These are phyloP conservation scores for Phorcus lineatus DNA, from an alignment of 2,888 invertebrate species.

Conservation along the genomic window DNA sequence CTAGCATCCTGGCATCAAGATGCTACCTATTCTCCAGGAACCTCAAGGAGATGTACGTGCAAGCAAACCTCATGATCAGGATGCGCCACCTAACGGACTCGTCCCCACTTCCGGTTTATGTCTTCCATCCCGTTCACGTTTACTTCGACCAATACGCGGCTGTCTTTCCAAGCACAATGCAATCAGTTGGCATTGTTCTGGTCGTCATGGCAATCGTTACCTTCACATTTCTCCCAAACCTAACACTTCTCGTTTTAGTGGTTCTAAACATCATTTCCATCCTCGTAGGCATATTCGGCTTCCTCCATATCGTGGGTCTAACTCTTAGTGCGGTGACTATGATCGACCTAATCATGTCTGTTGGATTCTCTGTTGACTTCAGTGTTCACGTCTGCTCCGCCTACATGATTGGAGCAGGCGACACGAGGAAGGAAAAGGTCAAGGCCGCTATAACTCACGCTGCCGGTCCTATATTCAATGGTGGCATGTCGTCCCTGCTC, in stretches of 20 bases:
- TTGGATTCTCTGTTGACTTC: conserved; percentile 66
- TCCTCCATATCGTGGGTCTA: conserved; percentile 58
- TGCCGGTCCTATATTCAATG: conserved; percentile 52
- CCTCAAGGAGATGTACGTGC: conserved; percentile 84
- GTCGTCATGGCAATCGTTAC: conserved; percentile 61
- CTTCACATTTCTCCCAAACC: conserved; percentile 63
- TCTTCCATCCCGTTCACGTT: conserved; percentile 55
- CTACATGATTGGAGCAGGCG: conserved; percentile 43
- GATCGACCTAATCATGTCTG: conserved; percentile 64
- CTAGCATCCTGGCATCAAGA: conserved; percentile 84
- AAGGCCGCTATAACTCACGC: conserved; percentile 41
- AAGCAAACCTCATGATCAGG: conserved; percentile 56
- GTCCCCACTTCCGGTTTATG: conserved; percentile 48
- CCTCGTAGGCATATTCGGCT: conserved; percentile 63
- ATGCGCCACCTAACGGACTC: conserved; percentile 52
- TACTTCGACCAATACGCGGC: conserved; percentile 65
- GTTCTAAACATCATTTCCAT: conserved; percentile 59
- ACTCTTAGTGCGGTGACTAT: conserved; percentile 64
- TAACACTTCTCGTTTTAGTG: conserved; percentile 54
- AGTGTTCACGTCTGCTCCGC: conserved; percentile 63
- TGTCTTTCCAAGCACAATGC: conserved; percentile 60
- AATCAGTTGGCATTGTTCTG: conserved; percentile 61
- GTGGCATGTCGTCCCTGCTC: conserved; percentile 52
- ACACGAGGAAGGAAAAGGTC: conserved; percentile 37
- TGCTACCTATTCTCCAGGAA: conserved; percentile 92